phyloP scores from a whole-genome alignment of 2,113 vertebrate species.

The Aptenodytes forsteri region DNA sequence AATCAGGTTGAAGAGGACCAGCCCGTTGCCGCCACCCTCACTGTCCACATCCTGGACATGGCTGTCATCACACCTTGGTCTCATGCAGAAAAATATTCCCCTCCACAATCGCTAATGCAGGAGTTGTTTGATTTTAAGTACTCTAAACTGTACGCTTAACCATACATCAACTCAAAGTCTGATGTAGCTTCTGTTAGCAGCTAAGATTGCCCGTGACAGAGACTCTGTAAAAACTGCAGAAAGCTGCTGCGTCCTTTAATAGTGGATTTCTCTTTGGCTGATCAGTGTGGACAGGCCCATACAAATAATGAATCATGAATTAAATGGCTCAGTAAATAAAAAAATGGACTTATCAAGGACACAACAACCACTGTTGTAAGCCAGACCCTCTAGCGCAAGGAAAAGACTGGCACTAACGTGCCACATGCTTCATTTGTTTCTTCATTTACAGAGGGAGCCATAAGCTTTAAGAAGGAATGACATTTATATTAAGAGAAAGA shows the following conservation, averaged over 20 bases:
- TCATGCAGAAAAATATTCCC: not conserved
- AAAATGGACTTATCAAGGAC: conserved; percentile 52
- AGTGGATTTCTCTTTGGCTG: not conserved
- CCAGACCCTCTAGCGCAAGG: not conserved
- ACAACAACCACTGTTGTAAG: not conserved
- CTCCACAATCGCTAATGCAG: not conserved
- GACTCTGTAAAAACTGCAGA: not conserved
- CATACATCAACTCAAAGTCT: not conserved
- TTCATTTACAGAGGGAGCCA: conserved; percentile 47
- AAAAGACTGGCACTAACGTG: conserved; percentile 42
- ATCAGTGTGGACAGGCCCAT: not conserved
- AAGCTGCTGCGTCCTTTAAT: not conserved
- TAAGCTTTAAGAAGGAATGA: conserved; percentile 44
- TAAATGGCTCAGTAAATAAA: conserved; percentile 54
- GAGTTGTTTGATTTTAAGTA: not conserved
- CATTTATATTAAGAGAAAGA: conserved; percentile 38
- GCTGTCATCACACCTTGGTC: not conserved
- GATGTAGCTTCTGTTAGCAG: not conserved
- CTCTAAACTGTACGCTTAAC: not conserved
- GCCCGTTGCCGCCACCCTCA: not conserved
- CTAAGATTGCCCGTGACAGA: not conserved
- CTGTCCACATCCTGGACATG: not conserved
- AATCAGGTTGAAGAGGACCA: not conserved
- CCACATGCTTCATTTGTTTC: conserved; percentile 56
- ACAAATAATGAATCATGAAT: conserved; percentile 19